Percentiles rank a stretch among this genome's conserved stretches.
Evolutionary conservation across 1,140 invertebrate species (phyloP).

Genomic region (Coelopa frigida): DNA sequence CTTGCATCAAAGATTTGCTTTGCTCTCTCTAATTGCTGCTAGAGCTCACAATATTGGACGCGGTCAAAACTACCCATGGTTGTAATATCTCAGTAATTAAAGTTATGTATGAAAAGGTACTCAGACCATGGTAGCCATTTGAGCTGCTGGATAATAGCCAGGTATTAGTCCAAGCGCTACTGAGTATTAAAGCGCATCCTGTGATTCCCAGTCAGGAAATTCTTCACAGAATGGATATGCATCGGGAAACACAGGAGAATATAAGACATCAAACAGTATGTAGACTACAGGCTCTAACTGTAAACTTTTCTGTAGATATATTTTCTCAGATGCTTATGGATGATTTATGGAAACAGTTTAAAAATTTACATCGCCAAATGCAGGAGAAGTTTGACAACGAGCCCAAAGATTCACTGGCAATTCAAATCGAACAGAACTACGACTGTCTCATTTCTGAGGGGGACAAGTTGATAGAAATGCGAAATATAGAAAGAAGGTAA

Average conservation of each 20-base stretch:
- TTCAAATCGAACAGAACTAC: constrained; percentile 42
- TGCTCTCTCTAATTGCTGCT: too few species aligned
- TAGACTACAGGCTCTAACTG: too few species aligned
- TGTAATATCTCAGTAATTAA: too few species aligned
- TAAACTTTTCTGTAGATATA: too few species aligned
- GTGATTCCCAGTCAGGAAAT: constrained; percentile 33
- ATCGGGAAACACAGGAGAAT: constrained; percentile 36
- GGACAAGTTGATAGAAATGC: constrained; percentile 37
- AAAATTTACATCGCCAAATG: constrained; percentile 31
- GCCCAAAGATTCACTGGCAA: constrained; percentile 35
- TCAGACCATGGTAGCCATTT: constrained; percentile 44
- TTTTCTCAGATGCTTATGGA: too few species aligned
- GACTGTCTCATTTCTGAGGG: constrained; percentile 40
- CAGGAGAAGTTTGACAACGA: constrained; percentile 39
- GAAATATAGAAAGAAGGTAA: constrained; percentile 31
- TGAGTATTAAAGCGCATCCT: constrained; percentile 28
- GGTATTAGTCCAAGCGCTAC: constrained; percentile 33
- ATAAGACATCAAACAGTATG: constrained; percentile 34
- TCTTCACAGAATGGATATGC: constrained; percentile 29
- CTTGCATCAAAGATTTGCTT: neutral
- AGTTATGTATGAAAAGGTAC: too few species aligned
- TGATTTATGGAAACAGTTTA: constrained; percentile 37
- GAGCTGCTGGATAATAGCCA: constrained; percentile 36
- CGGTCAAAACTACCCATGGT: too few species aligned
- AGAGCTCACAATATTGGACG: too few species aligned